A percentile compares a stretch with the other conserved stretches of the same genome.
These are phyloP conservation scores for Plumapathes pennacea DNA, from an alignment of 92 coral and sea anemone species.

Conservation along the genomic window DNA sequence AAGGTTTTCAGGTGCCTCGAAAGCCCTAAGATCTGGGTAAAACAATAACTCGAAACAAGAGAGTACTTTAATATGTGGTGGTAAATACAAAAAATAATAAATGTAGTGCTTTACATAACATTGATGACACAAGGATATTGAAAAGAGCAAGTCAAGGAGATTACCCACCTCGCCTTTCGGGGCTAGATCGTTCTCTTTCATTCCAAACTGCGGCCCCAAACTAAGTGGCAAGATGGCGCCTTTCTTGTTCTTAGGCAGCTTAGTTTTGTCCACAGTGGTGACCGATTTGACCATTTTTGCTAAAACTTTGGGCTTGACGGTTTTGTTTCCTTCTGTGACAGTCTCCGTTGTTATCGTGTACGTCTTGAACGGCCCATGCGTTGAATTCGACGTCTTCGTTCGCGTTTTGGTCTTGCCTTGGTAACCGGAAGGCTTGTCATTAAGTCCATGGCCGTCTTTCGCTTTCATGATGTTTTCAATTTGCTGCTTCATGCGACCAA, in stretches of 20 bases:
- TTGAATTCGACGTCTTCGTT: conserved; percentile 66
- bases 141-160: too few species aligned
- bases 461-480: conserved; percentile 30
- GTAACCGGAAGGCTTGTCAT: conserved; percentile 14
- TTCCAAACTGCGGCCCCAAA: too few species aligned
- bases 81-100: too few species aligned
- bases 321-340: conserved; percentile 67
- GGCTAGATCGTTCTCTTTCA: too few species aligned
- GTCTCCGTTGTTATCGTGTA: conserved; percentile 67
- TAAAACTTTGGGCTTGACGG: conserved; percentile 49
- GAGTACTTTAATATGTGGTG: too few species aligned
- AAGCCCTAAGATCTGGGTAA: too few species aligned
- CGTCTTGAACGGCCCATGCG: conserved; percentile 73
- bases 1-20: too few species aligned
- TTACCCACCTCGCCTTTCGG: too few species aligned
- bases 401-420: conserved; percentile 55
- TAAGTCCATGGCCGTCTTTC: not conserved
- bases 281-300: conserved; percentile 65
- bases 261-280: conserved; percentile 58
- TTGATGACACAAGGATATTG: too few species aligned
- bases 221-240: too few species aligned
- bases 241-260: conserved; percentile 23
- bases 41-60: too few species aligned
- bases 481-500: conserved; percentile 40
- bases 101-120: too few species aligned